Conservation (phyloP, 2,888 invertebrate genomes). For the Diachrysia chrysitis region DNA sequence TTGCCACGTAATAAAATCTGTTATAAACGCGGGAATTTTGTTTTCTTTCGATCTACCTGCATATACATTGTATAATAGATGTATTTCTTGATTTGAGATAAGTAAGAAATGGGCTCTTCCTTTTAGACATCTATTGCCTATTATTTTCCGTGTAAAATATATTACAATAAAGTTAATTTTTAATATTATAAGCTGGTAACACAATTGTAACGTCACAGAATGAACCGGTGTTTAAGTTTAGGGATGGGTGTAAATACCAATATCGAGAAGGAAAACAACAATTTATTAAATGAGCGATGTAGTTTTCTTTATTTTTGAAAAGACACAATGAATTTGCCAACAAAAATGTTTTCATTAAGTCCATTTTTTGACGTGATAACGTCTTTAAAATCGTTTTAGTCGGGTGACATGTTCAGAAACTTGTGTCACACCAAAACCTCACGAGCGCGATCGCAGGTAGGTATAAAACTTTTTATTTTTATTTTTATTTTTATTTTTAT, state of each 20-base stretch:
- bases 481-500: no score
- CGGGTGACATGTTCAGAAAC: no score
- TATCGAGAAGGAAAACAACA: not conserved
- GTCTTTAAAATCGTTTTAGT: no score
- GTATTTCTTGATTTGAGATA: not conserved
- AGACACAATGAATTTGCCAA: no score
- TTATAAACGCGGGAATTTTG: not conserved
- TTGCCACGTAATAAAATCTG: conserved; percentile 1
- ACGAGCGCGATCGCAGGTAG: no score
- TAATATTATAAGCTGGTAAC: not conserved
- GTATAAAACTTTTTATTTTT: no score
- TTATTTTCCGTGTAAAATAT: no score
- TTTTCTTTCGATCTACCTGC: not conserved
- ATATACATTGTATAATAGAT: not conserved
- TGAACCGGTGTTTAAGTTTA: not conserved
- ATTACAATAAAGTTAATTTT: not conserved
- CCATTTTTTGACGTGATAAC: no score
- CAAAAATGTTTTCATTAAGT: no score
- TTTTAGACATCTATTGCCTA: not conserved
- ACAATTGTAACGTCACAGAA: not conserved
- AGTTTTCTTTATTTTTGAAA: no score
- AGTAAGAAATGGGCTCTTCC: not conserved
- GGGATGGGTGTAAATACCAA: not conserved
- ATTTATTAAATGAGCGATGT: no score
- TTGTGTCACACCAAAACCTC: no score